Evolutionary conservation across 2,888 invertebrate species (phyloP), one percentile per base, ranked within the genome.

Genomic region (Spisula solida): DNA sequence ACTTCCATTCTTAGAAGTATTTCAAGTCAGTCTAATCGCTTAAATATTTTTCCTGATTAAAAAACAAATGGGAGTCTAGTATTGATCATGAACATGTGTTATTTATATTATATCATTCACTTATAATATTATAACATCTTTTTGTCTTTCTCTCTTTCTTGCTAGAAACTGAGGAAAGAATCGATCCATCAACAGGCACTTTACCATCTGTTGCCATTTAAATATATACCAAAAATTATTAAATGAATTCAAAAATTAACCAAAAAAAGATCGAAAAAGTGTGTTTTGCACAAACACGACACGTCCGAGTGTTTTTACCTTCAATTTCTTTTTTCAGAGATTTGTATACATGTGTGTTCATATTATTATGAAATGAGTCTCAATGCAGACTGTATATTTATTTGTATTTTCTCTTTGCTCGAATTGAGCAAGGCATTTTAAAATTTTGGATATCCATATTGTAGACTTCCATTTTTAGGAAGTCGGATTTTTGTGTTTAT

Each of bases 121-220:
- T 55, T 85, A 75, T 75, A 75, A 75, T 75, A 81, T 56, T 85
- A 12, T 85, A 85, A 85, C 56, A 51, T 83, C 66, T 83, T 82
- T 85, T 80, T 86, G 79, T 87, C 85, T 90, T 91, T 91, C 89
- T 89, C 89, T 88, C 89, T 90, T 90, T 91, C 91, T 88, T 85
- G 82, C 85, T 90, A 91, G 91, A 90, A 88, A 88, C 89, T 91
- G 91, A 90, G 89, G 90, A 90, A 86, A 84, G 88, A 89, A 56
- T 70, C 81, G 75, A 14, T 48, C 41, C 89, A 79, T 78, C 88
- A 47, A 82, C 84, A 81, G 88, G 91, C 89, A 89, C 82, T 81
- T 70, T 84, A 51, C 87, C 84, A 75, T 81, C 80, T 34, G 55
- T 84, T 84, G 83, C 86, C 86, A 91, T 87, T 70, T 75, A 48